A percentile compares a stretch with the other conserved stretches of the same genome.
phyloP scores from a whole-genome alignment of 2,888 invertebrate genomes.

The Allophyes oxyacanthae region DNA sequence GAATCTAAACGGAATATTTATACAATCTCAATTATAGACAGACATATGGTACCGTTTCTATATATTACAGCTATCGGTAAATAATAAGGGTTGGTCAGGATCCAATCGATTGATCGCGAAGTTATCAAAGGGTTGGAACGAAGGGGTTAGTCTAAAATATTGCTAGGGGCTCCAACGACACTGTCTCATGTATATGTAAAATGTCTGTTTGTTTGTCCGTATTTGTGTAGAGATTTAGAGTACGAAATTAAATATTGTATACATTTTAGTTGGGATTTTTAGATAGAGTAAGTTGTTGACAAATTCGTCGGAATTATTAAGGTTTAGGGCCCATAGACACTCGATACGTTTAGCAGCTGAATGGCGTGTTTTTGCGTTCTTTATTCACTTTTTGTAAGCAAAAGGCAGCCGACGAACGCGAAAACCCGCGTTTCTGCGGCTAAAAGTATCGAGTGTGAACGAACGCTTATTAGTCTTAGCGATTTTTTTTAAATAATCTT shows the following conservation, averaged over 20 bases:
- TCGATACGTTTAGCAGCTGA: too few species aligned
- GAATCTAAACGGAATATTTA: constrained; percentile 34
- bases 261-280: constrained; percentile 5
- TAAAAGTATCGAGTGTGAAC: too few species aligned
- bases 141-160: constrained; percentile 86
- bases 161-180: constrained; percentile 71
- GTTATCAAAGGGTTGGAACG: constrained; percentile 71
- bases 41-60: constrained; percentile 19
- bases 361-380: too few species aligned
- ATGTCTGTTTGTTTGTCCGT: constrained; percentile 49
- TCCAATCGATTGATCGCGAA: constrained; percentile 80
- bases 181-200: constrained; percentile 54
- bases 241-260: constrained; percentile 27
- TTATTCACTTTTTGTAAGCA: too few species aligned
- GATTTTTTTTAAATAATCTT: too few species aligned
- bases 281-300: background rate
- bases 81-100: constrained; percentile 82
- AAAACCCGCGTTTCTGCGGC: too few species aligned
- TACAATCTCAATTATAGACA: background rate
- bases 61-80: constrained; percentile 72
- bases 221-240: constrained; percentile 41
- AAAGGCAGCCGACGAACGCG: too few species aligned
- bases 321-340: too few species aligned
- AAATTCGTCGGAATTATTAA: too few species aligned
- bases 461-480: too few species aligned